Evolutionary conservation across 2,888 invertebrate genomes (phyloP).

Genomic region (Lasioglossum marginatum): DNA sequence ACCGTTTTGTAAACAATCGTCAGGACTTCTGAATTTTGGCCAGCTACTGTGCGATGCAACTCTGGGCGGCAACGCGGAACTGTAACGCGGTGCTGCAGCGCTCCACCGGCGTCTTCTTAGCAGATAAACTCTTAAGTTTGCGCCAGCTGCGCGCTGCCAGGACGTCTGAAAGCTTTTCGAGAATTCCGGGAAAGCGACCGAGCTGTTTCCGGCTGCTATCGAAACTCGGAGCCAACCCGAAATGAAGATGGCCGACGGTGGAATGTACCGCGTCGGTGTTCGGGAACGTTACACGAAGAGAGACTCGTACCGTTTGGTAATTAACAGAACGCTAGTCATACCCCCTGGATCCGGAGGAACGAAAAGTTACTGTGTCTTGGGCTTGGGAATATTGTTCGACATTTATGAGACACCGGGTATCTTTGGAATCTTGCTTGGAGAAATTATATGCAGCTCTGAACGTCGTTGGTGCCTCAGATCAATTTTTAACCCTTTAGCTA

Average conservation of each 20-base stretch:
- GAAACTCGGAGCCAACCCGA: slow-evolving; percentile 13
- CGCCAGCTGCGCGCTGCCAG: slow-evolving; percentile 38
- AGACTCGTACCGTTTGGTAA: background rate
- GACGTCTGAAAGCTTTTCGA: slow-evolving; percentile 40
- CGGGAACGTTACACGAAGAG: background rate
- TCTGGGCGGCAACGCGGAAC: no score
- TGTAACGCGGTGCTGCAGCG: background rate
- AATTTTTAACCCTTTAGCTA: no score
- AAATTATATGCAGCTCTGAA: background rate
- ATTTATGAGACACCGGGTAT: background rate
- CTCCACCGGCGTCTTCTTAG: slow-evolving; percentile 56
- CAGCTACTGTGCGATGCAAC: background rate
- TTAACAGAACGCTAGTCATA: background rate
- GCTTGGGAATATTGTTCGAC: background rate
- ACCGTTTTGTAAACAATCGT: background rate
- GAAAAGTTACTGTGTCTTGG: background rate
- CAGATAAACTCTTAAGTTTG: slow-evolving; percentile 58
- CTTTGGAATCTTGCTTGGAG: background rate
- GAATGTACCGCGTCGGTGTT: background rate
- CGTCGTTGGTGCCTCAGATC: background rate
- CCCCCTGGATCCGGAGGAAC: background rate
- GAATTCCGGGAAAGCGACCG: slow-evolving; percentile 1
- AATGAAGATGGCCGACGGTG: background rate
- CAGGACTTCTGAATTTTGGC: background rate
- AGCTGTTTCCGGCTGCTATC: slow-evolving; percentile 7